Percentiles rank a stretch among this genome's conserved stretches.
Evolutionary conservation across 2,888 invertebrate genomes (phyloP).

Genomic region (Tanytarsus gracilentus): DNA sequence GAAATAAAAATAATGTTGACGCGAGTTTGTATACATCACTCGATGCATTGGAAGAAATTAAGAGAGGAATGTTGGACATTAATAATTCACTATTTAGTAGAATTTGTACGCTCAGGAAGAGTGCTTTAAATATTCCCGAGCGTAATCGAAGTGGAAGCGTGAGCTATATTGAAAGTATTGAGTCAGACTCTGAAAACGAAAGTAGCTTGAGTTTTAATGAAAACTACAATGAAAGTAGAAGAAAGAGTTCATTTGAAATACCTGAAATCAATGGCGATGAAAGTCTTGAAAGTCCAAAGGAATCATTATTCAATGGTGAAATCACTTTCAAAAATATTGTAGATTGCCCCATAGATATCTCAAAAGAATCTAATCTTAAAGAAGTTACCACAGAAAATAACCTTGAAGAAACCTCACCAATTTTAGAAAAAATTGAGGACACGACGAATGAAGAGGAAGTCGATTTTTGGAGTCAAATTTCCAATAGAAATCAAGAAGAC

Average conservation of each 20-base stretch:
- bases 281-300: not conserved
- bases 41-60: slow-evolving; percentile 23
- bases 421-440: not conserved
- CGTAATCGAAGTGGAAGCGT: slow-evolving; percentile 16
- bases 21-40: slow-evolving; percentile 14
- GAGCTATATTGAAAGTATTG: slow-evolving; percentile 27
- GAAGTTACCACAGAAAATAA: not conserved
- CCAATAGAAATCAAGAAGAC: slow-evolving; percentile 24
- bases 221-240: slow-evolving; percentile 31
- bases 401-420: not conserved
- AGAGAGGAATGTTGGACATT: slow-evolving; percentile 21
- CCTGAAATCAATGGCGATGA: no score
- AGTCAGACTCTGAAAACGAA: slow-evolving; percentile 31
- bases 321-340: not conserved
- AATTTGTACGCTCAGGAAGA: slow-evolving; percentile 14
- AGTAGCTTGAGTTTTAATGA: not conserved
- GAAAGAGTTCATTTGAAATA: slow-evolving; percentile 32
- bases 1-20: slow-evolving; percentile 12
- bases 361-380: not conserved
- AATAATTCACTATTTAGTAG: slow-evolving; percentile 13
- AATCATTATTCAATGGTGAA: not conserved
- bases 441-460: slow-evolving; percentile 1
- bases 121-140: slow-evolving; percentile 16
- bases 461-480: slow-evolving; percentile 21
- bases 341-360: not conserved